phyloP scores from a whole-genome alignment of 2,113 vertebrate genomes.

The Toxotes jaculatrix region DNA sequence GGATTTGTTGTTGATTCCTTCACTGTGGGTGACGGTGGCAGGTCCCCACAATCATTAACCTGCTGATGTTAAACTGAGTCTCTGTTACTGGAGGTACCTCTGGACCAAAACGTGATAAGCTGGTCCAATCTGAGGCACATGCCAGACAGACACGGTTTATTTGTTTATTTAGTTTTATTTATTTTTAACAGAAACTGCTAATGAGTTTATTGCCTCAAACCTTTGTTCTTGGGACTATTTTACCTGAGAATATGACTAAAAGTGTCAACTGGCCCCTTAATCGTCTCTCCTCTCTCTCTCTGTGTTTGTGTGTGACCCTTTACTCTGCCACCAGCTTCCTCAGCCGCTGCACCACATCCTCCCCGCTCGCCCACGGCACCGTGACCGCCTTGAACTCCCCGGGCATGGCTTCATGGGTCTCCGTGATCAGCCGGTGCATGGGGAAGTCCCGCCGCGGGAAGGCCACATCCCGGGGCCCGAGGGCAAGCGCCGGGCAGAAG shows the following conservation, averaged over 20 bases:
- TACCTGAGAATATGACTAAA: constrained; percentile 58
- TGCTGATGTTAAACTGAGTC: constrained; percentile 6
- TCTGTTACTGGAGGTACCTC: constrained; percentile 13
- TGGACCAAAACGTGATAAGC: constrained; percentile 8
- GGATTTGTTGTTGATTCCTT: not conserved
- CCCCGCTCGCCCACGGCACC: constrained; percentile 90
- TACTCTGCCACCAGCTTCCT: constrained; percentile 86
- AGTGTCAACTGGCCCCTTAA: constrained; percentile 17
- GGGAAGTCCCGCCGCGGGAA: constrained; percentile 93
- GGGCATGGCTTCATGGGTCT: constrained; percentile 87
- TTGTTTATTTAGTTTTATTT: not conserved
- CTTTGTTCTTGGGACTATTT: constrained; percentile 12
- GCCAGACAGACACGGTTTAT: not conserved
- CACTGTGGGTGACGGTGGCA: not conserved
- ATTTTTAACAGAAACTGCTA: not conserved
- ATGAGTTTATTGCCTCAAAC: constrained; percentile 32
- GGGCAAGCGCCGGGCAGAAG: constrained; percentile 89
- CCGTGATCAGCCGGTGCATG: constrained; percentile 92
- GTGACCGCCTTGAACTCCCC: constrained; percentile 88
- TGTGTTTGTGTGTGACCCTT: constrained; percentile 4
- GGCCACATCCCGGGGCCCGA: constrained; percentile 87
- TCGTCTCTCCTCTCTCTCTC: not conserved
- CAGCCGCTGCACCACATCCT: constrained; percentile 88
- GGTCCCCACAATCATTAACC: constrained; percentile 44
- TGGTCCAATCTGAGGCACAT: constrained; percentile 7